Base-by-base conservation (phyloP, 2,113 vertebrate species). In the Takifugu bimaculatus region DNA sequence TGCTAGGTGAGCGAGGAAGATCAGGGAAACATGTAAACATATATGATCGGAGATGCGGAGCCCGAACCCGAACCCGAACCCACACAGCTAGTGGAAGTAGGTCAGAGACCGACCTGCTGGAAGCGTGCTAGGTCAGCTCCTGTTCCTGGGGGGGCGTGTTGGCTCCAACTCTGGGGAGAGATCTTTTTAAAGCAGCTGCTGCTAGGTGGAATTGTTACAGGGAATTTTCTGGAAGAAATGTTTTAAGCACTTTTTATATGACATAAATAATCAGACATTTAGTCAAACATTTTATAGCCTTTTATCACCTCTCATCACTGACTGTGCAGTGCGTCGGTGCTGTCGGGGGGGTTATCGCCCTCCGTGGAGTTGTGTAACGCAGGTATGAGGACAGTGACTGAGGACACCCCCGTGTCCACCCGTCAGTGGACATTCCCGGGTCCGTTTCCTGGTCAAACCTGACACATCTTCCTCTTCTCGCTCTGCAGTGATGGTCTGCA, bases 361-460 rank as follows among this genome's bases (percentile, higher is more conserved):
- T 45, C 44, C 10, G 3, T 12, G 11, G 44, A 32, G 29, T 2
- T 3, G 7, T 39, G 35, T 7, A 11, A 9, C 9, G 6, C 35
- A 39, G 35, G 35, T 39, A 2, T 39, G 7, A 32, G 29, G 29
- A 29, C 11, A 11, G 44, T 6, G 12, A 45, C 44, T 45, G 44
- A 47, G 26, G 68, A 72, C 9, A 49, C 58, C 57, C 44, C 68
- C 49, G 45, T 35, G 48, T 63, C 25, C 35, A 32, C 68, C 50
- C 60, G 32, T 45, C 43, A 35, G 7, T 29, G 53, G 59, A 81
- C 77, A 87, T 88, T 85, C 80, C 85, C 86, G 82, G 83, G 76
- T 68, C 68, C 60, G 57, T 26, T 76, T 88, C 83, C 74, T 83
- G 83, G 85, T 78, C 85, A 83, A 14, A 82, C 75, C 57, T 66